Evolutionary conservation across 2,888 invertebrate species (phyloP).

Genomic region (Molanna angustata): DNA sequence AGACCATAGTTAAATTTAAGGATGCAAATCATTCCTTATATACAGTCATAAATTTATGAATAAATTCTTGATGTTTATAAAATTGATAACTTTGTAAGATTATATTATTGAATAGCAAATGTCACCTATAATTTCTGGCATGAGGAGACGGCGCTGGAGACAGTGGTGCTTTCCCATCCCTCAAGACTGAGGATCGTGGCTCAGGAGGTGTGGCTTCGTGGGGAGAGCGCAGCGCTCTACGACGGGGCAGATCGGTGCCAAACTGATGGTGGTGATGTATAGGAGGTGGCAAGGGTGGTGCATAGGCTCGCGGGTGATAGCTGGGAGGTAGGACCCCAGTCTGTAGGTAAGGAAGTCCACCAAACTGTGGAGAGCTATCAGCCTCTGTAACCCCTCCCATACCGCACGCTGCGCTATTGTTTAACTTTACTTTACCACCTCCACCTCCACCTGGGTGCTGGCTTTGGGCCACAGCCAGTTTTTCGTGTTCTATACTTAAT

Average conservation of each 20-base stretch:
- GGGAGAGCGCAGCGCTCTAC: conserved; percentile 57
- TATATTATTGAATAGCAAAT: background rate
- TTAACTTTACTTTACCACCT: conserved; percentile 40
- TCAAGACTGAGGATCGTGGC: conserved; percentile 62
- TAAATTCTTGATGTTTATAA: background rate
- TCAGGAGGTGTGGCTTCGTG: conserved; percentile 57
- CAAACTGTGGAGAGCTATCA: conserved; percentile 33
- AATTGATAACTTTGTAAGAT: background rate
- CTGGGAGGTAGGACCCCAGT: conserved; percentile 39
- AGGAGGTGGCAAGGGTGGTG: conserved; percentile 34
- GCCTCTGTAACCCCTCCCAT: conserved; percentile 40
- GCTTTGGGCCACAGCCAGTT: conserved; percentile 59
- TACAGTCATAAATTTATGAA: background rate
- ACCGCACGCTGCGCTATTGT: conserved; percentile 36
- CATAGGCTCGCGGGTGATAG: conserved; percentile 38
- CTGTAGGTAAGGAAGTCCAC: conserved; percentile 33
- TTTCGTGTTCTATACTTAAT: conserved; percentile 72
- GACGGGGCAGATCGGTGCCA: conserved; percentile 50
- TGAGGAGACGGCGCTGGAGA: conserved; percentile 56
- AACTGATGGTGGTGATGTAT: conserved; percentile 42
- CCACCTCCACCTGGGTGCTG: conserved; percentile 40
- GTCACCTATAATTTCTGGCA: conserved; percentile 56
- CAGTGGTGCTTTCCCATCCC: conserved; percentile 55
- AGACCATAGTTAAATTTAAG: too few relatives aligned
- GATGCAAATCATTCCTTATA: too few relatives aligned